Percentiles rank a stretch among this genome's conserved stretches.
phyloP scores from a whole-genome alignment of 2,113 vertebrate species.

The Antigone vipio region DNA sequence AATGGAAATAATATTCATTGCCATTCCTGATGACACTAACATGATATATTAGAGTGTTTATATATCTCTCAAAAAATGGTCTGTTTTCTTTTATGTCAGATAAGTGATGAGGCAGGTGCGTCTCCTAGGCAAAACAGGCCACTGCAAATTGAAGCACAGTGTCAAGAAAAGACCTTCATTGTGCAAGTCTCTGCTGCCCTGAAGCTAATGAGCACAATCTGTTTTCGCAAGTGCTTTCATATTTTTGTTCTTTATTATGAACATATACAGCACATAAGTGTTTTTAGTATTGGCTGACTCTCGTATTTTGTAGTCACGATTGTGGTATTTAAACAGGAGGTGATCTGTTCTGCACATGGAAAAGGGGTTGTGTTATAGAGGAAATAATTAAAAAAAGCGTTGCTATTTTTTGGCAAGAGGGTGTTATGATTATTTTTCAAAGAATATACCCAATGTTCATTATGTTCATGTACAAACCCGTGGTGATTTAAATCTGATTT shows the following conservation, averaged over 20 bases:
- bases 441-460: not conserved
- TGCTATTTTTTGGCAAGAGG: slow-evolving; percentile 45
- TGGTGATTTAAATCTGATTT: not conserved
- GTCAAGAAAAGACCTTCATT: not conserved
- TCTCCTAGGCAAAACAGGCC: not conserved
- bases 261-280: not conserved
- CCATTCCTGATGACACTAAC: not conserved
- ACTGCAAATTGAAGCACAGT: not conserved
- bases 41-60: not conserved
- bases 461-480: not conserved
- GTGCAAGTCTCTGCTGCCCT: not conserved
- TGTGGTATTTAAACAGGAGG: slow-evolving; percentile 63
- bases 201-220: slow-evolving; percentile 5
- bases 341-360: slow-evolving; percentile 56
- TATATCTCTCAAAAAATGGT: not conserved
- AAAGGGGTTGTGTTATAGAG: slow-evolving; percentile 4
- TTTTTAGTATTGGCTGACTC: slow-evolving; percentile 46
- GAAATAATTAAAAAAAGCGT: not conserved
- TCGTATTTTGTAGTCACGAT: slow-evolving; percentile 51
- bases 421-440: slow-evolving; percentile 22
- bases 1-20: not conserved
- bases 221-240: not conserved
- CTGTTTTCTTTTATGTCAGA: not conserved
- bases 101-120: not conserved
- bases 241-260: slow-evolving; percentile 41